A percentile compares a stretch with the other conserved stretches of the same genome.
Evolutionary conservation across 2,888 invertebrate species (phyloP).

Genomic region (Prosopocoilus inquinatus): DNA sequence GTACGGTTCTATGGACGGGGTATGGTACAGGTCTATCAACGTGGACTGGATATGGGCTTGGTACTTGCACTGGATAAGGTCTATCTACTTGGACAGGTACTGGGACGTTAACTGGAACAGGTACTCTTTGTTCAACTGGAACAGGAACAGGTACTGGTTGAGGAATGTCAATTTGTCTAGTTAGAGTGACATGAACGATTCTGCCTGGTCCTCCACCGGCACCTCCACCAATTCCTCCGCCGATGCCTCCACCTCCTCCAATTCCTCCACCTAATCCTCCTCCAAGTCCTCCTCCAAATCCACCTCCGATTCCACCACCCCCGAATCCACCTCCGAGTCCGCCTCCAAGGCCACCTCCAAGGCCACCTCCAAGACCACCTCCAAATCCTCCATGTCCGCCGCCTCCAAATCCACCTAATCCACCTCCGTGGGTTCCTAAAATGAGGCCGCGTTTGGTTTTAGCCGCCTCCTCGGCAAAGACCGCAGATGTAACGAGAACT

Average conservation of each 20-base stretch:
- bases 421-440: constrained; percentile 15
- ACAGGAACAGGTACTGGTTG: constrained; percentile 51
- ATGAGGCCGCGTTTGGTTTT: constrained; percentile 19
- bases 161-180: constrained; percentile 59
- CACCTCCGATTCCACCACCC: constrained; percentile 12
- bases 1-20: constrained; percentile 55
- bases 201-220: constrained; percentile 34
- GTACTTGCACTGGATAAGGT: constrained; percentile 53
- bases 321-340: constrained; percentile 10
- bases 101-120: constrained; percentile 48
- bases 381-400: constrained; percentile 13
- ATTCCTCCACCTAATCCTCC: constrained; percentile 10
- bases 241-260: constrained; percentile 11
- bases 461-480: constrained; percentile 15
- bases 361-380: constrained; percentile 17
- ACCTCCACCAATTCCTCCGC: constrained; percentile 5
- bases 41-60: constrained; percentile 49
- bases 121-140: constrained; percentile 66
- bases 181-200: constrained; percentile 58
- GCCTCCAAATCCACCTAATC: constrained; percentile 10
- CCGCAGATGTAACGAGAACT: constrained; percentile 15
- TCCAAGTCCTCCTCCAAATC: constrained; percentile 8
- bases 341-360: constrained; percentile 10
- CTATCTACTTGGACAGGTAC: constrained; percentile 29
- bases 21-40: constrained; percentile 54